Evolutionary conservation across 2,888 invertebrate genomes (phyloP).

Genomic region (Eulithis prunata): DNA sequence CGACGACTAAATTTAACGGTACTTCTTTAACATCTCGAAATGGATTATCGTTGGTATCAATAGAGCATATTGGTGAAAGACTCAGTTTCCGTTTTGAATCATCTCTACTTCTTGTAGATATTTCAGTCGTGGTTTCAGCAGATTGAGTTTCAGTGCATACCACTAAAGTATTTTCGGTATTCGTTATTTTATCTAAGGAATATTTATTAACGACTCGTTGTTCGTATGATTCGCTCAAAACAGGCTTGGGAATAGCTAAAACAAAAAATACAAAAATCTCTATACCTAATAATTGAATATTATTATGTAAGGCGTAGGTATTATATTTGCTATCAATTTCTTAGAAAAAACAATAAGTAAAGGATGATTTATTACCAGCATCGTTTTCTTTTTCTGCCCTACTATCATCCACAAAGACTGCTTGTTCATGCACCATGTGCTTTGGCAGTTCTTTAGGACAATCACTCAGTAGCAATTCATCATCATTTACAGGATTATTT

Average conservation of each 20-base stretch:
- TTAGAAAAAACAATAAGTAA: too few species aligned
- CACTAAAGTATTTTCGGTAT: slow-evolving; percentile 36
- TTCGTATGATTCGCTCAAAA: background rate
- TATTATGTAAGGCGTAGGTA: too few species aligned
- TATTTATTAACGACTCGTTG: slow-evolving; percentile 3
- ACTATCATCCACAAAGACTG: background rate
- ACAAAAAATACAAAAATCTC: slow-evolving; percentile 13
- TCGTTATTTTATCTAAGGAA: slow-evolving; percentile 45
- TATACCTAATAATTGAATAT: too few species aligned
- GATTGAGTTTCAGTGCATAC: slow-evolving; percentile 26
- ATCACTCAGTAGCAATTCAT: background rate
- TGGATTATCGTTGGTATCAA: slow-evolving; percentile 50
- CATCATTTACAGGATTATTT: slow-evolving; percentile 10
- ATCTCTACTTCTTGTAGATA: slow-evolving; percentile 17
- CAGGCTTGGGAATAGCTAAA: slow-evolving; percentile 12
- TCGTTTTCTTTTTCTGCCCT: slow-evolving; percentile 3
- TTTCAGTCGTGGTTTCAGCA: slow-evolving; percentile 30
- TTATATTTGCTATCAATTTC: too few species aligned
- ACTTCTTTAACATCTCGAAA: slow-evolving; percentile 11
- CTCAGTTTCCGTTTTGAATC: slow-evolving; percentile 50
- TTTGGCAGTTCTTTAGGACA: slow-evolving; percentile 1
- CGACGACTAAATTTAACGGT: slow-evolving; percentile 17
- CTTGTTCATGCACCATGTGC: slow-evolving; percentile 5
- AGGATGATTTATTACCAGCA: slow-evolving; percentile 13
- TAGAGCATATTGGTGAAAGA: slow-evolving; percentile 59